Evolutionary conservation across 2,888 invertebrate genomes (phyloP).

Genomic region (Laspeyria flexula): DNA sequence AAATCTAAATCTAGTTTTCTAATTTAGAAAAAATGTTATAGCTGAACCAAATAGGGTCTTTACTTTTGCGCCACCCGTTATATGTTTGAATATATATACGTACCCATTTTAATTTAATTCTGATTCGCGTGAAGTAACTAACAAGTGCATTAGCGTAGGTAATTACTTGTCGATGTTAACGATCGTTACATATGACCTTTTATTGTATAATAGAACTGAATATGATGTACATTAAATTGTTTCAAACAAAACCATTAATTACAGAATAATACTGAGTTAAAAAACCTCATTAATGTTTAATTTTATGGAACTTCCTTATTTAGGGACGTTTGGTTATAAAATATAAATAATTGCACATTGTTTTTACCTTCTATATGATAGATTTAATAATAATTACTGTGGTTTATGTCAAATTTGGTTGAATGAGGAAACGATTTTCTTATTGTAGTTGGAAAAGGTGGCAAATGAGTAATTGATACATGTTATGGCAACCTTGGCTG

Average conservation of each 20-base stretch:
- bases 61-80: too few relatives aligned
- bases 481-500: too few relatives aligned
- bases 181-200: constrained; percentile 29
- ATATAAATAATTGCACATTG: constrained; percentile 10
- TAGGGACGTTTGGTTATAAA: constrained; percentile 16
- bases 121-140: neutral
- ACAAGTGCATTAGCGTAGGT: neutral
- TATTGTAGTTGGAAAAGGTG: too few relatives aligned
- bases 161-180: constrained; percentile 20
- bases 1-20: too few relatives aligned
- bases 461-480: too few relatives aligned
- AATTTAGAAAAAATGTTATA: too few relatives aligned
- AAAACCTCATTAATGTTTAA: constrained; percentile 34
- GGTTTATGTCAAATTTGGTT: constrained; percentile 22
- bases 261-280: constrained; percentile 33
- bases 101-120: neutral
- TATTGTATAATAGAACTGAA: constrained; percentile 24
- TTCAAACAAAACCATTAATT: constrained; percentile 34
- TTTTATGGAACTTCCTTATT: constrained; percentile 33
- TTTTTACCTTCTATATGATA: too few relatives aligned
- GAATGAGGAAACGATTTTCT: constrained; percentile 8
- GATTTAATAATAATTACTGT: too few relatives aligned
- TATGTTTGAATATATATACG: too few relatives aligned
- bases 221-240: constrained; percentile 20
- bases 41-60: too few relatives aligned